Percentiles rank a stretch among this genome's conserved stretches.
phyloP scores from a whole-genome alignment of 2,797 vertebrate genomes.

The Gadopsis bispinosus region DNA sequence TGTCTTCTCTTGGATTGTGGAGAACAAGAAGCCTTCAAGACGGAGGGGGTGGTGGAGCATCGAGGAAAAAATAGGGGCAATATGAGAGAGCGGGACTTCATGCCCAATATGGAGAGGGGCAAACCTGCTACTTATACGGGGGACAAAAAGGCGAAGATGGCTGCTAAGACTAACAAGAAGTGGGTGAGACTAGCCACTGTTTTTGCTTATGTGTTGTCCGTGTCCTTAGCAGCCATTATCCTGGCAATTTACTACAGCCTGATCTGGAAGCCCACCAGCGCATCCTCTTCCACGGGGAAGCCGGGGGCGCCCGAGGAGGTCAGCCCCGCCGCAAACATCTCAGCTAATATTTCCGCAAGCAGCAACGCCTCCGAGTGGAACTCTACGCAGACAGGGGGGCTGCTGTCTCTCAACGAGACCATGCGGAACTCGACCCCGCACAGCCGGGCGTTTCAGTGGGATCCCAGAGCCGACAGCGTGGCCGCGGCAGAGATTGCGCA shows the following conservation, averaged over 20 bases:
- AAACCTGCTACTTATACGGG: constrained; percentile 98
- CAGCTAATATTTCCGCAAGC: constrained; percentile 65
- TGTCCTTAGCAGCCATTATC: constrained; percentile 97
- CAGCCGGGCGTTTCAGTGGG: constrained; percentile 65
- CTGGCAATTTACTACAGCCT: constrained; percentile 98
- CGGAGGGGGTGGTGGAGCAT: constrained; percentile 95
- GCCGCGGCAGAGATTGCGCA: constrained; percentile 63
- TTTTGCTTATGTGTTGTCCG: constrained; percentile 97
- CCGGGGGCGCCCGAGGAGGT: constrained; percentile 57
- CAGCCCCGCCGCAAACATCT: constrained; percentile 66
- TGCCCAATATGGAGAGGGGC: constrained; percentile 95
- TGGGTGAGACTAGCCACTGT: constrained; percentile 99
- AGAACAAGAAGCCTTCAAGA: constrained; percentile 85
- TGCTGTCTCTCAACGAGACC: constrained; percentile 57
- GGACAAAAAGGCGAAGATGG: constrained; percentile 99
- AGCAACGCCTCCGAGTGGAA: constrained; percentile 78
- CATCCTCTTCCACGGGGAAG: constrained; percentile 75
- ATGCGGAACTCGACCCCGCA: constrained; percentile 52
- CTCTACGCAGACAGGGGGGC: constrained; percentile 73
- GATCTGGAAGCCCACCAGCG: constrained; percentile 92
- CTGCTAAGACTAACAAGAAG: constrained; percentile 99
- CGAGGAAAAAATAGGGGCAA: constrained; percentile 92
- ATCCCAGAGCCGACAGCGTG: constrained; percentile 49
- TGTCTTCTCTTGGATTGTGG: constrained; percentile 79
- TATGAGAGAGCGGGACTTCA: constrained; percentile 96